phyloP scores from a whole-genome alignment of 1,140 invertebrate genomes.

The Dryas iulia region DNA sequence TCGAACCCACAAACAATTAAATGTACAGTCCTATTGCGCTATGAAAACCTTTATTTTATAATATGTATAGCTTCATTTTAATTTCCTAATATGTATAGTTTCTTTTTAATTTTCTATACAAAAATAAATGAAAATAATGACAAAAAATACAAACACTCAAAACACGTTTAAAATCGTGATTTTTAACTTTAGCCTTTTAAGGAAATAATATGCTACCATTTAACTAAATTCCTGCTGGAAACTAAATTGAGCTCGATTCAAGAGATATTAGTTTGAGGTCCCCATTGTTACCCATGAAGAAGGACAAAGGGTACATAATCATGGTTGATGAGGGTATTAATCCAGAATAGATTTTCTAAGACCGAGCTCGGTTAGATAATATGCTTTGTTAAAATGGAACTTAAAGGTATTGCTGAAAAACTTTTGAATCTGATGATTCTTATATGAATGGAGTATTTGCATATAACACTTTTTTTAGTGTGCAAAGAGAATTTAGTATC shows the following conservation, averaged over 20 bases:
- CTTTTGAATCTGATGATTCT: too few species aligned
- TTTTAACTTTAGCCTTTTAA: not conserved
- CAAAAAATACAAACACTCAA: too few species aligned
- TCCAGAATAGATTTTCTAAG: not conserved
- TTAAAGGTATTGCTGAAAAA: not conserved
- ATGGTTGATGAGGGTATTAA: not conserved
- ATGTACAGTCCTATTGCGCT: too few species aligned
- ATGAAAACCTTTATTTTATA: too few species aligned
- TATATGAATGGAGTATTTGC: too few species aligned
- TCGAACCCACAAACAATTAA: too few species aligned
- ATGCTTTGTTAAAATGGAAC: not conserved
- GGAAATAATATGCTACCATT: not conserved
- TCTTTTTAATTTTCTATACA: too few species aligned
- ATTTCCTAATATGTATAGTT: too few species aligned
- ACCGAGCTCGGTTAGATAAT: not conserved
- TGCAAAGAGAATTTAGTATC: too few species aligned
- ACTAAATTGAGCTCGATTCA: not conserved
- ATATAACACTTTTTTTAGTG: too few species aligned
- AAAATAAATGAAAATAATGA: too few species aligned
- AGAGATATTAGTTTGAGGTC: not conserved
- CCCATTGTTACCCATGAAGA: not conserved
- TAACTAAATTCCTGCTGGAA: not conserved
- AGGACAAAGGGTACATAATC: not conserved
- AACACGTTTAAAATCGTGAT: not conserved
- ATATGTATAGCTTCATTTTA: too few species aligned